Evolutionary conservation across 2,113 vertebrate genomes (phyloP), one percentile per base, ranked within the genome.

Genomic region (Ictalurus furcatus): DNA sequence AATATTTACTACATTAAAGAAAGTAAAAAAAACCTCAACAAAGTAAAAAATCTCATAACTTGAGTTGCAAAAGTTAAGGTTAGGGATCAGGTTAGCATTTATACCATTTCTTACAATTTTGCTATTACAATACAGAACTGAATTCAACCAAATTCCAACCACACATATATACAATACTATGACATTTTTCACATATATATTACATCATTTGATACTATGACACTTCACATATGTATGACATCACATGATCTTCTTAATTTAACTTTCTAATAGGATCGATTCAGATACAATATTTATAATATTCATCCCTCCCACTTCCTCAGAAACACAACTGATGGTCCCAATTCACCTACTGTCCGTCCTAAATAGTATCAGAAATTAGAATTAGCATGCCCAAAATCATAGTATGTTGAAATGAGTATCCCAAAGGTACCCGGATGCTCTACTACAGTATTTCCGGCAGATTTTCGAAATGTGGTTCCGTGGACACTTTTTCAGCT

Each of bases 1-100:
- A 85, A 85, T 85, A 85, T 85, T 85, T 85, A 85, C 21, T 23
- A 56, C 7, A 69, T n/a, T 82, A 58, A 82, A 30, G 7, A 58
- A 56, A 81, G 13, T 6, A 23, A 65, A 65, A 65, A 65, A 65
- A 65, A 23, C 12, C 34, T 34, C 34, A 34, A 34, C 34, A 34
- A 34, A 34, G 34, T 34, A 34, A 34, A 34, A 34, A 13, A n/a
- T 17, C 69, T 37, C 71, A 37, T 37, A 73, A 71, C 0, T 71
- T 71, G 30, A 34, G 13, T 16, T 71, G 17, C 5, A 40, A 14
- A 16, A 16, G 54, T 56, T 14, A 67, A 67, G 8, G 28, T n/a
- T n/a, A 67, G 28, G 63, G 11, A n/a, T 71, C 1, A 71, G 67
- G 14, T 71, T 34, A 71, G 14, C 4, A 0, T 71, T 71, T 16